phyloP scores from a whole-genome alignment of 37 sponge, comb jelly and placozoan species.

The Aphrocallistes beatrix region DNA sequence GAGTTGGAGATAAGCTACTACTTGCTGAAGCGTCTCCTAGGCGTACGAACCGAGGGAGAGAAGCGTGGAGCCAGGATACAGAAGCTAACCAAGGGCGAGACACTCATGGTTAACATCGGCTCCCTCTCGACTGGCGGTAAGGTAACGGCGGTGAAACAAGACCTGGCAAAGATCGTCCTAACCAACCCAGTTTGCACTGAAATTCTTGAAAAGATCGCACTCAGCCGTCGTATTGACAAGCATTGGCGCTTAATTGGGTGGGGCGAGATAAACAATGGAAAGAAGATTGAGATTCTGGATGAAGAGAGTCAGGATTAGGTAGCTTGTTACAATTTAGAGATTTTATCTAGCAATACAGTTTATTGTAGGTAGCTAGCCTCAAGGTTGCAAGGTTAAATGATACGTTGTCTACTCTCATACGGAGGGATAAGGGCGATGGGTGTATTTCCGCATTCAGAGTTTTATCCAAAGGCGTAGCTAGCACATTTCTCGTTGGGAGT shows the following conservation, averaged over 20 bases:
- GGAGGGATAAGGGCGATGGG: too few species aligned
- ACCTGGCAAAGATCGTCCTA: constrained; percentile 85
- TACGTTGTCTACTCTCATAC: too few species aligned
- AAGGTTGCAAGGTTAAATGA: constrained; percentile 9
- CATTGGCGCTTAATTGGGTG: constrained; percentile 80
- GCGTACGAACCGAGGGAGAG: constrained; percentile 89
- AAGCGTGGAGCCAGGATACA: constrained; percentile 91
- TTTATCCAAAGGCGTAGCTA: too few species aligned
- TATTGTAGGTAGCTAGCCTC: constrained; percentile 11
- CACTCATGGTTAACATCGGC: constrained; percentile 94
- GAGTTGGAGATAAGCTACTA: constrained; percentile 88
- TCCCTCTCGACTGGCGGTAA: constrained; percentile 85
- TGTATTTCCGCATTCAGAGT: too few species aligned
- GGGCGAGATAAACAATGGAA: constrained; percentile 17
- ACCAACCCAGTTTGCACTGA: constrained; percentile 93
- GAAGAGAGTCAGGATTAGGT: constrained; percentile 1
- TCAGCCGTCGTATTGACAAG: constrained; percentile 84
- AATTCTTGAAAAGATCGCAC: constrained; percentile 87
- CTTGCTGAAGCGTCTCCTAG: constrained; percentile 69
- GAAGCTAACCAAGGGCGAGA: constrained; percentile 74
- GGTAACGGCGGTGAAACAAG: constrained; percentile 83
- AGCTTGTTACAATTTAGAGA: not conserved
- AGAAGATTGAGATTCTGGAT: not conserved
- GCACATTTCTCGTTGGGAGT: too few species aligned
- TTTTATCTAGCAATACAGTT: not conserved